These are phyloP conservation scores for Micropoecilia bifurca DNA, from an alignment of 2,797 vertebrate species.

Conservation along the genomic window DNA sequence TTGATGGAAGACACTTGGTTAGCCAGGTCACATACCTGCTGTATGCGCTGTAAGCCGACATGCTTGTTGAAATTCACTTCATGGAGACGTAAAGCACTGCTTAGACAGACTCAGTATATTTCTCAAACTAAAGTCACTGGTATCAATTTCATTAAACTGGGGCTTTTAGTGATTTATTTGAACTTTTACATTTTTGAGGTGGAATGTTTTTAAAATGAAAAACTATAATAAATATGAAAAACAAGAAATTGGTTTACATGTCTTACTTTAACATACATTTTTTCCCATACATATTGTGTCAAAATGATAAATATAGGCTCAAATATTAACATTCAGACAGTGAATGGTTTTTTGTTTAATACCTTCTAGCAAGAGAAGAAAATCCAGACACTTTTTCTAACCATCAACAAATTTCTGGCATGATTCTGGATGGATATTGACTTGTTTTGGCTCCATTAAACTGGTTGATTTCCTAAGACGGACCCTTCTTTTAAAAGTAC, in stretches of 20 bases:
- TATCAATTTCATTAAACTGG: background rate
- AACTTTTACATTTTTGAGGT: background rate
- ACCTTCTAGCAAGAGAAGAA: background rate
- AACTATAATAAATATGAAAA: background rate
- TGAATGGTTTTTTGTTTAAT: background rate
- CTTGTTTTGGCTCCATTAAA: background rate
- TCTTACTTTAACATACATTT: background rate
- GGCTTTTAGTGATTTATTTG: background rate
- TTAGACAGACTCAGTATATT: conserved; percentile 23
- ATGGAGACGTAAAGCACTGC: conserved; percentile 50
- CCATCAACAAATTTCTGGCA: background rate
- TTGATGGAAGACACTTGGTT: conserved; percentile 30
- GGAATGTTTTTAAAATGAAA: background rate
- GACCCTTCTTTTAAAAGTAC: background rate
- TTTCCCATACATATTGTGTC: background rate
- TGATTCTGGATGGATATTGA: background rate
- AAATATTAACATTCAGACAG: background rate
- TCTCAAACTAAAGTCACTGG: background rate
- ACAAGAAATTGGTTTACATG: background rate
- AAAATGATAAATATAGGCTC: background rate
- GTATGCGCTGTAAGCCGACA: conserved; percentile 28
- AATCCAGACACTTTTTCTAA: background rate
- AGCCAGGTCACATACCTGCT: conserved; percentile 19
- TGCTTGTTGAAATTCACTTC: conserved; percentile 31
- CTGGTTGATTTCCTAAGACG: background rate